These are phyloP conservation scores for Cherax quadricarinatus DNA, from an alignment of 1,140 invertebrate species.

Conservation along the genomic window DNA sequence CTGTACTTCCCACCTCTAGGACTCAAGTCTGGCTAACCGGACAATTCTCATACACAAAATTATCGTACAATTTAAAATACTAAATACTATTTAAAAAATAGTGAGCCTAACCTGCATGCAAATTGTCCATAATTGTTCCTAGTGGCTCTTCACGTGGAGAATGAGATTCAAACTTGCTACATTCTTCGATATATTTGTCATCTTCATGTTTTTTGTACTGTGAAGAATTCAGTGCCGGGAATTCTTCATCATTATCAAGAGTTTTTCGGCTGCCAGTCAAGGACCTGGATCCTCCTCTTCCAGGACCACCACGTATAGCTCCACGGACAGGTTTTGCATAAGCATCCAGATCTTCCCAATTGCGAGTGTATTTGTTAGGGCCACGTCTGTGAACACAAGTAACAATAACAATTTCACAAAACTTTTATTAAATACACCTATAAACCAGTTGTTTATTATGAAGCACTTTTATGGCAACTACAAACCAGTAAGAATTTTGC, in stretches of 20 bases:
- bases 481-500: too few relatives aligned
- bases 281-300: constrained; percentile 30
- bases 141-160: background rate
- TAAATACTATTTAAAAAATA: too few relatives aligned
- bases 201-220: constrained; percentile 29
- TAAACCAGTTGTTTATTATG: background rate
- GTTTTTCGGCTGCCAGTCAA: constrained; percentile 43
- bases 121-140: background rate
- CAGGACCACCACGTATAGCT: constrained; percentile 65
- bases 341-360: constrained; percentile 94
- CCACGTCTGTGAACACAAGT: constrained; percentile 82
- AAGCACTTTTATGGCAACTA: too few relatives aligned
- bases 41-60: too few relatives aligned
- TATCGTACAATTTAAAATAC: too few relatives aligned
- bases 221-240: constrained; percentile 32
- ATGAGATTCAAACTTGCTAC: constrained; percentile 7
- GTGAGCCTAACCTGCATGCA: background rate
- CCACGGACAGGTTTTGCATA: constrained; percentile 80
- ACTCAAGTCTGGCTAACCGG: too few relatives aligned
- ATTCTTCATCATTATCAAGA: constrained; percentile 60
- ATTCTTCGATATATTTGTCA: background rate
- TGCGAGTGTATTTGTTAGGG: constrained; percentile 92
- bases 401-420: background rate
- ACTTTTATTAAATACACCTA: background rate
- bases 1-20: too few relatives aligned